A percentile compares a stretch with the other conserved stretches of the same genome.
These are phyloP conservation scores for Anabas testudineus DNA, from an alignment of 2,797 vertebrate species.

Conservation along the genomic window DNA sequence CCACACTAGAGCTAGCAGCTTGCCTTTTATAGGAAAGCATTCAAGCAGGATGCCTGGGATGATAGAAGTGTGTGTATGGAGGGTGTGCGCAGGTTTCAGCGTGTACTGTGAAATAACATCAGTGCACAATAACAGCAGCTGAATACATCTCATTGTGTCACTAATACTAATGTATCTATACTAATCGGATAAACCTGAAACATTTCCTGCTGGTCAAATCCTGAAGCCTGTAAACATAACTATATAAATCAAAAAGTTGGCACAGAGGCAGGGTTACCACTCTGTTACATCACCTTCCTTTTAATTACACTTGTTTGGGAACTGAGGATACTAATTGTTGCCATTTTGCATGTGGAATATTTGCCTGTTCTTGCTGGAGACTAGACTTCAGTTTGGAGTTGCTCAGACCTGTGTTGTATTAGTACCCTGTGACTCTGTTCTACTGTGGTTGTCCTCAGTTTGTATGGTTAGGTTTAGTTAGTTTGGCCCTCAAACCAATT, in stretches of 20 bases:
- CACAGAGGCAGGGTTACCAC: too few relatives aligned
- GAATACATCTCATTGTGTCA: not conserved
- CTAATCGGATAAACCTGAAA: not conserved
- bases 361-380: too few relatives aligned
- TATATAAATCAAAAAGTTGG: not conserved
- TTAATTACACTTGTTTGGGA: too few relatives aligned
- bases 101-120: too few relatives aligned
- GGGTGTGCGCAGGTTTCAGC: too few relatives aligned
- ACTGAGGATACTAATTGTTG: too few relatives aligned
- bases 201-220: not conserved
- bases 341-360: too few relatives aligned
- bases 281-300: too few relatives aligned
- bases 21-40: constrained; percentile 69
- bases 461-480: not conserved
- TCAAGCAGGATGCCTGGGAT: constrained; percentile 24
- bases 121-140: constrained; percentile 9
- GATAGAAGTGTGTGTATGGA: constrained; percentile 2
- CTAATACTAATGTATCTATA: not conserved
- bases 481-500: not conserved
- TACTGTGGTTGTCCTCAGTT: not conserved
- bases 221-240: not conserved
- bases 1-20: constrained; percentile 21
- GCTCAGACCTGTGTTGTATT: too few relatives aligned
- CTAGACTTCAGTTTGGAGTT: too few relatives aligned
- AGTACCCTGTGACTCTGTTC: not conserved